Conservation (phyloP, 2,797 vertebrate species). For the Mus spretus region DNA sequence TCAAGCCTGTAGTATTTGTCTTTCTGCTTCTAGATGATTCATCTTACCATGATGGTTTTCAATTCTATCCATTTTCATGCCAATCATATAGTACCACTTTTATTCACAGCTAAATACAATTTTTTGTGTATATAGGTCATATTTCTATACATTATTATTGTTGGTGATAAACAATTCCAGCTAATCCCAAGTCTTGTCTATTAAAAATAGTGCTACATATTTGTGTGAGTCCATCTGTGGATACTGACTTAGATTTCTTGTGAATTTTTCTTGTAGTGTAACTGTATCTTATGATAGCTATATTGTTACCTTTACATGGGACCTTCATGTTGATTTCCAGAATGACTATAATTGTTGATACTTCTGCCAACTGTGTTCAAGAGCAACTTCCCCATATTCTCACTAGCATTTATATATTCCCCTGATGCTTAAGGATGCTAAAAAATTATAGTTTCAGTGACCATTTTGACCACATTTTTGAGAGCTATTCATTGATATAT, state of each 20-base stretch:
- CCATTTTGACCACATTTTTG: background rate
- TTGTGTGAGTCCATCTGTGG: no score
- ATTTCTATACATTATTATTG: no score
- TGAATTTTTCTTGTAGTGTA: background rate
- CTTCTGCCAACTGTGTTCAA: background rate
- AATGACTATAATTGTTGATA: background rate
- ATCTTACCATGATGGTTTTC: background rate
- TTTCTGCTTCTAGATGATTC: background rate
- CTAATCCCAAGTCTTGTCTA: no score
- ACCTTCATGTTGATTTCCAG: no score
- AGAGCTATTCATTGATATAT: background rate
- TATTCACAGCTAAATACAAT: background rate
- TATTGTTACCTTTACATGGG: background rate
- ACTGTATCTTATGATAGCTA: background rate
- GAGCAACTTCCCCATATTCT: background rate
- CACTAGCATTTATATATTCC: background rate
- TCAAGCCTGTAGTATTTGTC: background rate
- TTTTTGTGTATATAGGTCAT: no score
- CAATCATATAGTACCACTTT: background rate
- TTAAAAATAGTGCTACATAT: background rate
- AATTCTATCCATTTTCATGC: background rate
- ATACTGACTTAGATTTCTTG: background rate
- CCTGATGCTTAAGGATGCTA: background rate
- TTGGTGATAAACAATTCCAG: background rate
- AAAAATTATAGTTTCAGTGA: background rate